Evolutionary conservation across 2,113 vertebrate species (phyloP).

Genomic region (Austrofundulus limnaeus): DNA sequence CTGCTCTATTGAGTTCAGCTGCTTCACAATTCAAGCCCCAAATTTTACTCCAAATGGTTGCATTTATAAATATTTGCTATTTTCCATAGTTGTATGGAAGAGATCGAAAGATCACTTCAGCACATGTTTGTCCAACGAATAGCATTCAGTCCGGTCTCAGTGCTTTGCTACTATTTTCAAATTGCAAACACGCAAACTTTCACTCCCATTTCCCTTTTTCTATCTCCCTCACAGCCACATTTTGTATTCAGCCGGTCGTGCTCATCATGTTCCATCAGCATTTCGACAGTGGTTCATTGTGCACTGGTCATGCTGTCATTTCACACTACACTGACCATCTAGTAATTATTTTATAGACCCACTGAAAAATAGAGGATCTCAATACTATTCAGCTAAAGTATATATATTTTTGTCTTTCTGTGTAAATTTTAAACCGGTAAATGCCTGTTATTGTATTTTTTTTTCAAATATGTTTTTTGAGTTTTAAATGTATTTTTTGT

Average conservation of each 20-base stretch:
- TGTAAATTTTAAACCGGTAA: not conserved
- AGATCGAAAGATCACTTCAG: conserved; percentile 50
- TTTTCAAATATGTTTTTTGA: not conserved
- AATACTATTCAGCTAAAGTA: conserved; percentile 21
- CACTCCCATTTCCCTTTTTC: conserved; percentile 22
- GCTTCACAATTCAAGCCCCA: conserved; percentile 38
- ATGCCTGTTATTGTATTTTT: not conserved
- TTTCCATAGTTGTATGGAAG: conserved; percentile 45
- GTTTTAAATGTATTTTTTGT: not conserved
- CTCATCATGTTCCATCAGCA: conserved; percentile 65
- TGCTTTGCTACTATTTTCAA: conserved; percentile 48
- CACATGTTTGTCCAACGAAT: conserved; percentile 31
- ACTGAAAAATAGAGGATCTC: conserved; percentile 8
- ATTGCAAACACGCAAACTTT: conserved; percentile 13
- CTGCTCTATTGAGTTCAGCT: conserved; percentile 43
- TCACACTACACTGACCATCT: conserved; percentile 73
- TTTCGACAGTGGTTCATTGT: conserved; percentile 68
- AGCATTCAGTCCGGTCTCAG: conserved; percentile 30
- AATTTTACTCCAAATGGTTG: conserved; percentile 43
- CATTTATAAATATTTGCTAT: conserved; percentile 45
- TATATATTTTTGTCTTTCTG: conserved; percentile 13
- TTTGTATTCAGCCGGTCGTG: conserved; percentile 63
- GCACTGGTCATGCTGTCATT: conserved; percentile 71
- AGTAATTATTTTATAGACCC: conserved; percentile 75
- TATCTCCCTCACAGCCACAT: conserved; percentile 51